Conservation (phyloP, 2,113 vertebrate species). For the Bufo gargarizans region DNA sequence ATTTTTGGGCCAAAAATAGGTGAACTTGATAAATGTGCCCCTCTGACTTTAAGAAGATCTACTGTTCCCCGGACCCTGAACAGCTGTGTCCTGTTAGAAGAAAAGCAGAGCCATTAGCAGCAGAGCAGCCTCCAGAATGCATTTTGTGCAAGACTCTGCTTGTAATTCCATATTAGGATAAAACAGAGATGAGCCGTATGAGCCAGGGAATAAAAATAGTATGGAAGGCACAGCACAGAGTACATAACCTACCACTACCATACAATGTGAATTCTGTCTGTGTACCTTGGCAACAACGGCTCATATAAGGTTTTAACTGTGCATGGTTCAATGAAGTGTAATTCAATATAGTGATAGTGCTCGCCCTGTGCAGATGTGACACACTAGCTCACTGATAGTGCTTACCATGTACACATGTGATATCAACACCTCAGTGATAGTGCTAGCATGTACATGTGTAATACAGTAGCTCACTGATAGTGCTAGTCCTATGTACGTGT, state of each 20-base stretch:
- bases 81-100: neutral
- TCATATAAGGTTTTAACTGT: neutral
- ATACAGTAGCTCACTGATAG: too few species aligned
- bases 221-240: neutral
- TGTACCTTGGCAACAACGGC: neutral
- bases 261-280: neutral
- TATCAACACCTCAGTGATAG: too few species aligned
- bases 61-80: neutral
- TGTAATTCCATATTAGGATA: slow-evolving; percentile 49
- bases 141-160: neutral
- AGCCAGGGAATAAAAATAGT: neutral
- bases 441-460: too few species aligned
- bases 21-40: too few species aligned
- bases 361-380: neutral
- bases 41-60: neutral
- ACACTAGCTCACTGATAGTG: neutral
- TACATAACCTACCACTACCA: neutral
- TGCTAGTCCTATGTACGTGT: too few species aligned
- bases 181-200: neutral
- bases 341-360: neutral
- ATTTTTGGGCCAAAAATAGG: too few species aligned
- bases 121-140: neutral
- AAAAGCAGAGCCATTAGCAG: neutral
- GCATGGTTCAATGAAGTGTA: neutral
- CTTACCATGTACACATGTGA: neutral